phyloP scores from a whole-genome alignment of 2,797 vertebrate species.

The Eremophila alpestris region DNA sequence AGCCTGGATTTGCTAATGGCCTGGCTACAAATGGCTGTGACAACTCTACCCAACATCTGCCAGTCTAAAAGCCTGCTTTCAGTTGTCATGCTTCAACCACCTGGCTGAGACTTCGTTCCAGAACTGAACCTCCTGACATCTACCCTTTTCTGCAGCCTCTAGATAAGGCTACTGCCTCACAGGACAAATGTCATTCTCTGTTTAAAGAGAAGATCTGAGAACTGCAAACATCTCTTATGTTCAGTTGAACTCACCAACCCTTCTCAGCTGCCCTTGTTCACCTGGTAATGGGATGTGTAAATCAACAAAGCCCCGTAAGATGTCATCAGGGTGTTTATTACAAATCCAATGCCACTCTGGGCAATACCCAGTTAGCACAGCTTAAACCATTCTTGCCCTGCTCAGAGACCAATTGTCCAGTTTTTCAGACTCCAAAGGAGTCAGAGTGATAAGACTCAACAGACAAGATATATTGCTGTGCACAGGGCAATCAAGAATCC shows the following conservation, averaged over 20 bases:
- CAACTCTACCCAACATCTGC: neutral
- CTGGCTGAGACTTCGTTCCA: neutral
- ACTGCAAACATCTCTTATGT: neutral
- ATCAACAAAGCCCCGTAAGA: neutral
- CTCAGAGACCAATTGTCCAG: neutral
- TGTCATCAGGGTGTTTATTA: neutral
- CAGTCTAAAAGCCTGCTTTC: constrained; percentile 9
- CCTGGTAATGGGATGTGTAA: neutral
- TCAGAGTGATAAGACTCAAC: neutral
- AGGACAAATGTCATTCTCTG: neutral
- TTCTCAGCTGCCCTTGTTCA: neutral
- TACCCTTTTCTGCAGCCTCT: neutral
- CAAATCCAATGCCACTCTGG: fast-evolving
- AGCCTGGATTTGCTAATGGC: constrained; percentile 8
- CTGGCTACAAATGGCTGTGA: neutral
- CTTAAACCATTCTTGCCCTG: neutral
- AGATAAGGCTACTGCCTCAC: neutral
- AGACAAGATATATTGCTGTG: neutral
- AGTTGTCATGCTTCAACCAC: neutral
- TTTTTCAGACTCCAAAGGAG: neutral
- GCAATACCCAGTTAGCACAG: neutral
- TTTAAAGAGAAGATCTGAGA: neutral
- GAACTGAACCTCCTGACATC: constrained; percentile 12
- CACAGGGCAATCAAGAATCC: neutral
- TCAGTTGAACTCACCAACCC: neutral